Base-by-base conservation (phyloP, 2,797 vertebrate species). In the Amblyopsis hoosieri region DNA sequence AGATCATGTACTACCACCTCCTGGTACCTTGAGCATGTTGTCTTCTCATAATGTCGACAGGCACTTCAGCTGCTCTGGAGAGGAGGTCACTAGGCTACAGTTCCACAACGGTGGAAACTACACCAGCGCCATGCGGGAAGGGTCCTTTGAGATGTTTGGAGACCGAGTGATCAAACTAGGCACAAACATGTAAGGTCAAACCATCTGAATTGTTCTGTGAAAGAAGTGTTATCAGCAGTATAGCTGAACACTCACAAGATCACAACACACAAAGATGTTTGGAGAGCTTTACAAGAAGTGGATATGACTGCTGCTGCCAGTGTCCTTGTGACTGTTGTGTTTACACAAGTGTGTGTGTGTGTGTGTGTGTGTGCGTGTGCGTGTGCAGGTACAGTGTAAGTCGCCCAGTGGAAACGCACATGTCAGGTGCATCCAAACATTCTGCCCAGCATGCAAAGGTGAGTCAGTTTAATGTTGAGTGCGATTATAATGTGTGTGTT, bases 161-260 rank as follows among this genome's bases (percentile, higher is more conserved):
- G 97, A 98, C 76, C 89, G 98, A 76, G 91, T 96, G 76, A 94
- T 96, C 77, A 99, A 96, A 84, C 92, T 99, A 45, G 97, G 97
- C 79, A 99, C 95, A 63, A 99, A 99, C 59, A 99, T 99, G 98
- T 98, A 90, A 95, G 94, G 49, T 76, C 10, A 12, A 12, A 1
- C 23, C 12, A 29, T 46, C 63, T 42, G 33, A 6, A 29, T 59
- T 13, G 15, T 47, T 14, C 8, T 19, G 14, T 17, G 55, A 13
- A 12, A 23, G 6, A 17, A 29, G 23, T 13, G 8, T 12, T 8
- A 57, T 17, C 10, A n/a, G 13, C 48, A 50, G 6, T 50, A 15
- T 15, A 8, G 14, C 15, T 15, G 5, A 37, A 48, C 5, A 13
- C 1, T 7, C 13, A 29, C 23, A 29, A 29, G 3, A 4, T 29